Evolutionary conservation across 2,888 invertebrate genomes (phyloP), one percentile per base, ranked within the genome.

Genomic region (Colostygia pectinataria): DNA sequence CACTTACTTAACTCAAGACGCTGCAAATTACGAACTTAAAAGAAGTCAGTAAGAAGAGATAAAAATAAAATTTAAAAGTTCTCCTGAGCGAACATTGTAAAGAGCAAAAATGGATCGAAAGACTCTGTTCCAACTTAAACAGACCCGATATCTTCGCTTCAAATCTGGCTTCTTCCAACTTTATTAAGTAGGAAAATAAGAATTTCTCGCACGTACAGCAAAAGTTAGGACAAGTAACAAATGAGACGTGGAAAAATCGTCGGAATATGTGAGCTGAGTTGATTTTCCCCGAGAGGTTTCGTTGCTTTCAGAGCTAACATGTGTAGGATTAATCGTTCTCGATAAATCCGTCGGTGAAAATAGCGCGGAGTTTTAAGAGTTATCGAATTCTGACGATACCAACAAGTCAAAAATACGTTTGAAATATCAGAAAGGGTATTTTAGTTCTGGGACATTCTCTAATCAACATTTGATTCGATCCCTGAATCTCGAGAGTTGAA

Each of bases 191-290:
- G 53, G 55, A 59, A 62, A 68, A 69, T 74, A 71, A 68, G 65
- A 68, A 77, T 78, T 78, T 77, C 69, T 69, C 63, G 66, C 80
- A 82, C 82, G 80, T 79, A 71, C 59, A 55, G 60, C 63, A 55
- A 68, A 78, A 80, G 77, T 82, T 77, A 68, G 76, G 77, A 71
- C 72, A 73, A 71, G 78, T 80, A 80, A 83, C 80, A 83, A 83
- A 84, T 82, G 82, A 80, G 83, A 84, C 80, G 70, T 69, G 66
- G 85, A 87, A 81, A 85, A 83, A 84, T 83, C 69, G 78, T 63
- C 68, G 63, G 75, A 84, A 83, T 81, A 80, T 86, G 83, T 83
- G 82, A 77, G 75, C 66, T 47, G 74, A 75, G 81, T 83, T 78
- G 81, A 85, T 85, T 81, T 79, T 74, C 68, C 75, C 71, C 63